These are phyloP conservation scores for Heliconius nattereri DNA, from an alignment of 1,140 invertebrate species.

Conservation along the genomic window DNA sequence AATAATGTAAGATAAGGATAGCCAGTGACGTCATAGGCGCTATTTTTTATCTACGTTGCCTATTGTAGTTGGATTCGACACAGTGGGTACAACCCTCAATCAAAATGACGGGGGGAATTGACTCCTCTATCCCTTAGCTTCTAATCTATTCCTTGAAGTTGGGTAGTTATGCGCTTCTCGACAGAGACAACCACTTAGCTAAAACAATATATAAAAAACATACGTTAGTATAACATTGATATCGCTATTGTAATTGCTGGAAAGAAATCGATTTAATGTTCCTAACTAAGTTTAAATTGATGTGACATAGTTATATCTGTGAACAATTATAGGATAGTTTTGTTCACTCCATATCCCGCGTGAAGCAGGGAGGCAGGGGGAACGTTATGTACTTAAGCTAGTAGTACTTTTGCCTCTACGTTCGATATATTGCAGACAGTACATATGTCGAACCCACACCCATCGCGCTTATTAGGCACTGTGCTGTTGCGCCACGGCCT, in stretches of 20 bases:
- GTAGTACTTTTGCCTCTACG: no score
- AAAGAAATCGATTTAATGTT: not conserved
- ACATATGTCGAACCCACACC: no score
- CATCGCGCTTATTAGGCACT: no score
- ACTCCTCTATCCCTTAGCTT: no score
- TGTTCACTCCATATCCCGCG: no score
- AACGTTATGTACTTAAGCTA: no score
- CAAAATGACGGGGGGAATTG: no score
- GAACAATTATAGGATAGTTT: not conserved
- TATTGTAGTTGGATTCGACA: not conserved
- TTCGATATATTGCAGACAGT: no score
- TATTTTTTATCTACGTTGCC: not conserved
- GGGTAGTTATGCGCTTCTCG: not conserved
- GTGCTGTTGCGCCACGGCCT: no score
- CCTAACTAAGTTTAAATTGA: conserved; percentile 11
- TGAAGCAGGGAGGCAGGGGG: no score
- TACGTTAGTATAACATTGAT: not conserved
- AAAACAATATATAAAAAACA: not conserved
- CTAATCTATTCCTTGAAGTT: no score
- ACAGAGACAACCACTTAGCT: not conserved
- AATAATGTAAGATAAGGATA: not conserved
- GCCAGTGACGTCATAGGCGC: not conserved
- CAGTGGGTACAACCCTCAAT: not conserved
- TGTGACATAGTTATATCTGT: not conserved
- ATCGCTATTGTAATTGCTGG: conserved; percentile 6